These are phyloP conservation scores for Pristionchus pacificus DNA, from an alignment of 1,140 invertebrate genomes.

Conservation along the genomic window DNA sequence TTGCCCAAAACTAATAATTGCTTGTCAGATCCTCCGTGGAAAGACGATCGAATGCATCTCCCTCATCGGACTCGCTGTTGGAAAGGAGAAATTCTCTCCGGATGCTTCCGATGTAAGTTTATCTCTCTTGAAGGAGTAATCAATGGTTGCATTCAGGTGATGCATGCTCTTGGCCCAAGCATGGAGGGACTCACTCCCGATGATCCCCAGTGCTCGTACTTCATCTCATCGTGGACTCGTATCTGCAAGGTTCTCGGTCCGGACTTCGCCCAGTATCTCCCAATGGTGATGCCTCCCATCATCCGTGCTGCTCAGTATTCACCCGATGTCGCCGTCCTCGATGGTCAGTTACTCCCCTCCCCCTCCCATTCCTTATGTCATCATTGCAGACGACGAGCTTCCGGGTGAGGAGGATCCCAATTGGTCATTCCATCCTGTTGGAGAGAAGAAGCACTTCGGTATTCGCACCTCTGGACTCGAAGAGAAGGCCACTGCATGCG, in stretches of 20 bases:
- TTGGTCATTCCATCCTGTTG: conserved; percentile 95
- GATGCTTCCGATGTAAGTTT: conserved; percentile 97
- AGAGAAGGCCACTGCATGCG: conserved; percentile 96
- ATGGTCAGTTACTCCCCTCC: conserved; percentile 68
- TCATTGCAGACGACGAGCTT: conserved; percentile 61
- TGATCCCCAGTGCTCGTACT: conserved; percentile 85
- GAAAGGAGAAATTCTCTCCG: conserved; percentile 83
- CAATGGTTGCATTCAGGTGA: conserved; percentile 62
- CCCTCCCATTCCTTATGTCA: background rate
- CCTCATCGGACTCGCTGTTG: conserved; percentile 93
- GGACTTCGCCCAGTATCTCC: conserved; percentile 92
- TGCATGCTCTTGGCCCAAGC: conserved; percentile 20
- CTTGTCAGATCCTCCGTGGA: conserved; percentile 70
- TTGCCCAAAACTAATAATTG: too few species aligned
- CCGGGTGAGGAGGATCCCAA: conserved; percentile 86
- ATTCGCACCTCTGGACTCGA: conserved; percentile 74
- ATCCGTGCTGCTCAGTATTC: conserved; percentile 89
- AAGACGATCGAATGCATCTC: conserved; percentile 98
- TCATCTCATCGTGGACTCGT: conserved; percentile 96
- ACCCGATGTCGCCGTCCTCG: conserved; percentile 90
- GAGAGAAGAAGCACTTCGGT: conserved; percentile 73
- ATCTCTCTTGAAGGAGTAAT: conserved; percentile 83
- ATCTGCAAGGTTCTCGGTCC: conserved; percentile 91
- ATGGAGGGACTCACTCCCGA: conserved; percentile 70
- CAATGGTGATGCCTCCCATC: conserved; percentile 93